Conservation (phyloP, 2,888 invertebrate species). For the Leptopilina syphax region DNA sequence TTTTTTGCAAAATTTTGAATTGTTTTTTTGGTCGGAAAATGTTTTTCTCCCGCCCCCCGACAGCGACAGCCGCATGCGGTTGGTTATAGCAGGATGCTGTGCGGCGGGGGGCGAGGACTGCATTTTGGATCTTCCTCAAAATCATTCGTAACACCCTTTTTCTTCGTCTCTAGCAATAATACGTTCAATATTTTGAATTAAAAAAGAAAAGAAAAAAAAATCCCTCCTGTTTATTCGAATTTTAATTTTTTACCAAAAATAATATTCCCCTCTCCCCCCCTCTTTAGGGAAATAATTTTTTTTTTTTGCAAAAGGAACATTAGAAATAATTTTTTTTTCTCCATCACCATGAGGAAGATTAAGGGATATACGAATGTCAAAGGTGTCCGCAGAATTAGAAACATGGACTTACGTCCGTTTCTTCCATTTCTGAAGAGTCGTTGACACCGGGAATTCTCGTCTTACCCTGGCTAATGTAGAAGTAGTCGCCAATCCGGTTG, state of each 20-base stretch:
- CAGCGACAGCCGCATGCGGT: slow-evolving; percentile 67
- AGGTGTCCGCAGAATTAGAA: slow-evolving; percentile 44
- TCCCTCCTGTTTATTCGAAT: not conserved
- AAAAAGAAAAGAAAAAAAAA: no score
- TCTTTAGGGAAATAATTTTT: not conserved
- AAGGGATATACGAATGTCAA: slow-evolving; percentile 47
- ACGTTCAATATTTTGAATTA: no score
- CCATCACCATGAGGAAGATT: slow-evolving; percentile 20
- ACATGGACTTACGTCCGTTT: slow-evolving; percentile 88
- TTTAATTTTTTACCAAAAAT: not conserved
- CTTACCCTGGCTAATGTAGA: slow-evolving; percentile 96
- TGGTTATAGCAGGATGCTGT: slow-evolving; percentile 68
- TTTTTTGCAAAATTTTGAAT: no score
- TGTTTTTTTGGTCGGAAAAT: slow-evolving; percentile 54
- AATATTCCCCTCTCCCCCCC: not conserved
- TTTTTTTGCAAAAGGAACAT: no score
- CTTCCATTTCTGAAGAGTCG: slow-evolving; percentile 92
- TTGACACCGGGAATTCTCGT: slow-evolving; percentile 96
- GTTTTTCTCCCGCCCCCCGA: slow-evolving; percentile 73
- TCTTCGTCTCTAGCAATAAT: not conserved
- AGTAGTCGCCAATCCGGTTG: slow-evolving; percentile 91
- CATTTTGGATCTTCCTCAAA: slow-evolving; percentile 52
- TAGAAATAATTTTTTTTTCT: no score
- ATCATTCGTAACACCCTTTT: slow-evolving; percentile 16
- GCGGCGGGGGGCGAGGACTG: slow-evolving; percentile 72